Conservation (phyloP, 1,140 invertebrate species). For the Lordiphosa collinella region DNA sequence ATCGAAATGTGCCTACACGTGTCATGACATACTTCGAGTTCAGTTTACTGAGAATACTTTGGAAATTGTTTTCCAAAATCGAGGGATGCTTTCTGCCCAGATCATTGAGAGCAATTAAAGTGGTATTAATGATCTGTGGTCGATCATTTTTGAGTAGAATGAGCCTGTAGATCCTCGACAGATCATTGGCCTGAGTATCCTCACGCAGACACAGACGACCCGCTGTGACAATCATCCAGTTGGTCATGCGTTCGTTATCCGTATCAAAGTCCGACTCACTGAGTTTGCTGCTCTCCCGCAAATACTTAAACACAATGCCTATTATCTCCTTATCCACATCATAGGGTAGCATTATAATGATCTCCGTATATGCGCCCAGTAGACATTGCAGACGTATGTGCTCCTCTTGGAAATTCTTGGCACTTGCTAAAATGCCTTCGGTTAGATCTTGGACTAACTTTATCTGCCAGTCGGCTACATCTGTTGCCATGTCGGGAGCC, state of each 20-base stretch:
- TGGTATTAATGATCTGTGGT: conserved; percentile 71
- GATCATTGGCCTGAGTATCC: conserved; percentile 28
- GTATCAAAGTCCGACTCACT: conserved; percentile 61
- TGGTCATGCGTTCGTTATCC: conserved; percentile 70
- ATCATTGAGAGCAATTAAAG: conserved; percentile 66
- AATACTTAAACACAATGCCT: conserved; percentile 57
- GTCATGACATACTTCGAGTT: conserved; percentile 60
- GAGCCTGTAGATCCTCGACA: conserved; percentile 44
- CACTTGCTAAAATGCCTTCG: conserved; percentile 5
- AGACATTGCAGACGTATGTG: conserved; percentile 43
- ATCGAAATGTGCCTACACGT: conserved; percentile 66
- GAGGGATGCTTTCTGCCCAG: conserved; percentile 68
- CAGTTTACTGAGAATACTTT: conserved; percentile 58
- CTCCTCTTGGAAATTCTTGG: conserved; percentile 42
- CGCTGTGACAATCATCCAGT: conserved; percentile 73
- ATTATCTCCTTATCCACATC: conserved; percentile 33
- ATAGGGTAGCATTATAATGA: conserved; percentile 46
- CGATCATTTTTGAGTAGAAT: conserved; percentile 66
- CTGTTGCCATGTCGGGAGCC: conserved; percentile 13
- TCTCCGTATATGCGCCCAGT: conserved; percentile 58
- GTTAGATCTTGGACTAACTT: conserved; percentile 38
- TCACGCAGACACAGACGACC: conserved; percentile 61
- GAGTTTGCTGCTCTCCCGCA: conserved; percentile 49
- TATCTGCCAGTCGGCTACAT: conserved; percentile 32
- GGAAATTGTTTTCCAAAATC: conserved; percentile 64